These are phyloP conservation scores for Bufotes viridis DNA, from an alignment of 2,797 vertebrate species.

Conservation along the genomic window DNA sequence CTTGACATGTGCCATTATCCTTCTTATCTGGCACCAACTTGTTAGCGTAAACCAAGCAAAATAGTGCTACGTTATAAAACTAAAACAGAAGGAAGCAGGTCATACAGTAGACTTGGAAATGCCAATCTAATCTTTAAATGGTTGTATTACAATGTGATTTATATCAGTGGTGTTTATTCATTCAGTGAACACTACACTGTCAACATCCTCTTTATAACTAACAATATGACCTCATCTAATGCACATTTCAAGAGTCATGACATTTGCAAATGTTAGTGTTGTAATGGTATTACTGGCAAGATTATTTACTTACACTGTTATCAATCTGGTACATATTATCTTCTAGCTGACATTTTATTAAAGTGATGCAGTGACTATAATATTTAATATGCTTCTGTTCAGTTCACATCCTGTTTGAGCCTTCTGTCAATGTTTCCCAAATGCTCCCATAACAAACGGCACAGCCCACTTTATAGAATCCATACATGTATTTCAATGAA, in stretches of 20 bases:
- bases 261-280: conserved; percentile 45
- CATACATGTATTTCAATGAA: no score
- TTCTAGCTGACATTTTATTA: conserved; percentile 9
- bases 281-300: conserved; percentile 40
- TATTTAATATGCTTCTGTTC: not conserved
- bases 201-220: conserved; percentile 7
- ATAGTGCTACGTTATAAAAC: not conserved
- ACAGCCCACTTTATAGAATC: no score
- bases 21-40: no score
- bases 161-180: conserved; percentile 27
- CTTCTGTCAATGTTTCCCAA: not conserved
- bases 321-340: conserved; percentile 36
- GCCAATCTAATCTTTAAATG: no score
- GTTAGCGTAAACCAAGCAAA: not conserved
- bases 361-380: not conserved
- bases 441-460: no score
- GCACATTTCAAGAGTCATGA: conserved; percentile 43
- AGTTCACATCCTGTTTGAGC: not conserved
- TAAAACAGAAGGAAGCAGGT: not conserved
- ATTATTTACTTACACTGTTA: conserved; percentile 49
- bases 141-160: not conserved
- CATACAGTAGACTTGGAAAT: not conserved
- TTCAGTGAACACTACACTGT: conserved; percentile 17
- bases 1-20: no score
- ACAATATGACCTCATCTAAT: conserved; percentile 56